Evolutionary conservation across 2,113 vertebrate genomes (phyloP).

Genomic region (Gambusia holbrooki): DNA sequence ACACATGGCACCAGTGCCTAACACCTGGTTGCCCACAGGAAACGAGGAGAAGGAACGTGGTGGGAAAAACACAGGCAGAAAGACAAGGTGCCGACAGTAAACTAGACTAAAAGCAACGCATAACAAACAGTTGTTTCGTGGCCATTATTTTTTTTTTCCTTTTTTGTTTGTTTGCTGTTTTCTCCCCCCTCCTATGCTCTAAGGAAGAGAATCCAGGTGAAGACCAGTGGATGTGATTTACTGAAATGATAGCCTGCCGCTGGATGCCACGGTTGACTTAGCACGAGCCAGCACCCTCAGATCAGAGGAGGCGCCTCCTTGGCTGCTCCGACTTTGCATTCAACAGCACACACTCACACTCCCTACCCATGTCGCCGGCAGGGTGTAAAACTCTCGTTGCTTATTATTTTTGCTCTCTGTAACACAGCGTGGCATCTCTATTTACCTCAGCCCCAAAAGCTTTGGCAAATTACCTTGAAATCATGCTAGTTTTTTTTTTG

Average conservation of each 20-base stretch:
- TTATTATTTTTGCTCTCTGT: conserved; percentile 55
- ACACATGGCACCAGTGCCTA: conserved; percentile 68
- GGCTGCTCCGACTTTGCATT: conserved; percentile 58
- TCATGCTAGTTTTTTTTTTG: conserved; percentile 33
- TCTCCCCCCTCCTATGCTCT: conserved; percentile 16
- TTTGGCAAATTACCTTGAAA: conserved; percentile 46
- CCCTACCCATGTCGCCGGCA: conserved; percentile 34
- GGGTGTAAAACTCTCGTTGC: conserved; percentile 44
- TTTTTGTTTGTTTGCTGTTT: background rate
- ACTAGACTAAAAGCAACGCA: conserved; percentile 64
- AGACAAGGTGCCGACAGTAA: conserved; percentile 52
- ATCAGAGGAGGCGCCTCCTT: conserved; percentile 40
- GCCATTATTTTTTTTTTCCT: conserved; percentile 13
- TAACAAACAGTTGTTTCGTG: conserved; percentile 54
- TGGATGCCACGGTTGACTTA: conserved; percentile 44
- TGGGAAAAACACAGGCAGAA: conserved; percentile 39
- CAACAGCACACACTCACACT: conserved; percentile 20
- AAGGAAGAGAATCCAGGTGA: conserved; percentile 23
- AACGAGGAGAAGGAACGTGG: conserved; percentile 56
- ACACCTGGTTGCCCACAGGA: conserved; percentile 77
- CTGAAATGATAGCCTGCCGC: conserved; percentile 46
- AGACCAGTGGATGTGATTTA: conserved; percentile 45
- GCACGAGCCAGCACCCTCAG: conserved; percentile 33
- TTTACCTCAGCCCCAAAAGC: conserved; percentile 20
- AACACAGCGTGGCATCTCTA: conserved; percentile 57